Percentiles rank a stretch among this genome's conserved stretches.
Evolutionary conservation across 2,113 vertebrate species (phyloP).

Genomic region (Microtus pennsylvanicus): DNA sequence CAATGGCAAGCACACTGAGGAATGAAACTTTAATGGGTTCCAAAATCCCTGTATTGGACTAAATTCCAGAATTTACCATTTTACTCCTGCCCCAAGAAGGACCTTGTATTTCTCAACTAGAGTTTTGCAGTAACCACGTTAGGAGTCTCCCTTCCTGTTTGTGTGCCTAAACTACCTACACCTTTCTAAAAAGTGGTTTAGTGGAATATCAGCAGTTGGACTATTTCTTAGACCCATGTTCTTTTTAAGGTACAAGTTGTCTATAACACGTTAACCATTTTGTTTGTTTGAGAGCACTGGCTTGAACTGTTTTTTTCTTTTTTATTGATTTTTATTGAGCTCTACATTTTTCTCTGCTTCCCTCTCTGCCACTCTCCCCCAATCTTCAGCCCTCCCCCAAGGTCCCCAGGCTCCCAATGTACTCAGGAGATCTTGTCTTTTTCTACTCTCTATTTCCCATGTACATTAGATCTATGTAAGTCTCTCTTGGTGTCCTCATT

Average conservation of each 20-base stretch:
- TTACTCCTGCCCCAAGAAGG: neutral
- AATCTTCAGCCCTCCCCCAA: no score
- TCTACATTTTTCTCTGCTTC: no score
- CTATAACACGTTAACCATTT: neutral
- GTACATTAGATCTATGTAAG: no score
- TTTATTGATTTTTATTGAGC: no score
- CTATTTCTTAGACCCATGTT: neutral
- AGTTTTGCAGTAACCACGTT: neutral
- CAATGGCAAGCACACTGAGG: neutral
- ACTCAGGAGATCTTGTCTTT: no score
- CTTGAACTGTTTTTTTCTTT: neutral
- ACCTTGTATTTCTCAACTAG: neutral
- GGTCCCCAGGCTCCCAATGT: no score
- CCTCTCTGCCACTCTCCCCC: no score
- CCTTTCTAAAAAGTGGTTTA: conserved; percentile 19
- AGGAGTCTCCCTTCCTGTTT: neutral
- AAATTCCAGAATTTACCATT: neutral
- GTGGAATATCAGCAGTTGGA: neutral
- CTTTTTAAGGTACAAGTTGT: conserved; percentile 13
- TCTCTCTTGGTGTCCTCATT: no score
- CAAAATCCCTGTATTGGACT: neutral
- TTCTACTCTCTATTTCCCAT: no score
- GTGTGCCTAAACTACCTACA: neutral
- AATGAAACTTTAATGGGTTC: neutral
- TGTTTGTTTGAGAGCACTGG: neutral